phyloP scores from a whole-genome alignment of 1,140 invertebrate genomes.

The Rhyacophila brunnea region DNA sequence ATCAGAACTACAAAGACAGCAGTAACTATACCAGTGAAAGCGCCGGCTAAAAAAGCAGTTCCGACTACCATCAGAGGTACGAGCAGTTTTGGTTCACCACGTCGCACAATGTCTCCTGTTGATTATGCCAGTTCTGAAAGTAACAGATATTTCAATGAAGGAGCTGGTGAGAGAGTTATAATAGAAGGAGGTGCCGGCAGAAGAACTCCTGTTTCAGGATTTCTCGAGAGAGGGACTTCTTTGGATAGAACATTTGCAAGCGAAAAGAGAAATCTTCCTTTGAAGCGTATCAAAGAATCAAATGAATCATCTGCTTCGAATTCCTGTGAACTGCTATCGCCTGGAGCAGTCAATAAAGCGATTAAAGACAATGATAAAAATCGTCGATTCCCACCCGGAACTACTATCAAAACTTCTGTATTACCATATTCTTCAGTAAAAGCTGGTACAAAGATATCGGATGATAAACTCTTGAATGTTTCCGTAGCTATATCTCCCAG shows the following conservation, averaged over 20 bases:
- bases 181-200: constrained; percentile 52
- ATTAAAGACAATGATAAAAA: constrained; percentile 8
- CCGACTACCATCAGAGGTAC: constrained; percentile 37
- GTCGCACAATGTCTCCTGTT: constrained; percentile 47
- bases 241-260: constrained; percentile 49
- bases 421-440: constrained; percentile 43
- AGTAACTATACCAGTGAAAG: constrained; percentile 41
- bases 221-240: constrained; percentile 50
- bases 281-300: constrained; percentile 29
- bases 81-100: constrained; percentile 50
- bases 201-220: constrained; percentile 50
- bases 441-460: constrained; percentile 38
- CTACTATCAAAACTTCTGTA: constrained; percentile 46
- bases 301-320: constrained; percentile 34
- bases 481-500: constrained; percentile 51
- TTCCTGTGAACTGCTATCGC: constrained; percentile 58
- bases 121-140: constrained; percentile 43
- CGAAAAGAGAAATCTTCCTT: constrained; percentile 39
- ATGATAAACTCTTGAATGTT: constrained; percentile 51
- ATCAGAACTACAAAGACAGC: constrained; percentile 44
- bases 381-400: constrained; percentile 36
- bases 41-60: constrained; percentile 34
- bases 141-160: constrained; percentile 36
- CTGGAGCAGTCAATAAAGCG: constrained; percentile 48
- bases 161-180: constrained; percentile 39